Evolutionary conservation across 2,113 vertebrate genomes (phyloP), one percentile per base, ranked within the genome.

Genomic region (Noturus placidus): DNA sequence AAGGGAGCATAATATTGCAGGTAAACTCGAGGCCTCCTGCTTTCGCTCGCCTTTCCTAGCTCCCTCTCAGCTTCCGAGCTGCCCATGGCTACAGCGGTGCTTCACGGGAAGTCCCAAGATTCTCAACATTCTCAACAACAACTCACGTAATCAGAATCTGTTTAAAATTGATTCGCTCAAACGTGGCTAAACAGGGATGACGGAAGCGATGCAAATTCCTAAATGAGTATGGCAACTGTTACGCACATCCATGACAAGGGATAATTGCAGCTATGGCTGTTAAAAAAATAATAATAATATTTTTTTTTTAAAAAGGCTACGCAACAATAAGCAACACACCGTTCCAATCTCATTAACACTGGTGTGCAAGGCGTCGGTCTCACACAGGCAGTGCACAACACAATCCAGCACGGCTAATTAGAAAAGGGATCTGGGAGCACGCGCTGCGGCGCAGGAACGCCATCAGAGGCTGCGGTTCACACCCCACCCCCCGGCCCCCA

Each of bases 311-410:
- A 87, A 87, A 77, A 78, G 65, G 52, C 81, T 74, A 63, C 42
- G 38, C 85, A 67, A 79, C 74, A 35, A 87, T 78, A 82, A 89
- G 82, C 72, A 82, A 42, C 57, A 74, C 65, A 85, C 70, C 30
- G 3, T 82, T 90, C 87, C 85, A 63, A 78, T 91, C 91, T 92
- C 89, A 91, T 92, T 92, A 93, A 88, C 91, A 52, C 87, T 52
- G 74, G 76, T 33, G 70, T 78, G 88, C 79, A 74, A 46, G 56
- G 83, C 67, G 82, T n/a, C 25, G n/a, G 79, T 88, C 88, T 67
- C 35, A 38, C 77, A 38, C 85, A 82, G 82, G 82, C 86, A 83
- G 69, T 70, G 81, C 85, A 56, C 70, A 77, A 76, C 72, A 25
- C 86, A 54, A 77, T 86, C 87, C 72, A 77, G 67, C 82, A 65